Percentiles rank a stretch among this genome's conserved stretches.
Conservation (phyloP, 2,113 vertebrate species). For the Leptobrachium ailaonicum region DNA sequence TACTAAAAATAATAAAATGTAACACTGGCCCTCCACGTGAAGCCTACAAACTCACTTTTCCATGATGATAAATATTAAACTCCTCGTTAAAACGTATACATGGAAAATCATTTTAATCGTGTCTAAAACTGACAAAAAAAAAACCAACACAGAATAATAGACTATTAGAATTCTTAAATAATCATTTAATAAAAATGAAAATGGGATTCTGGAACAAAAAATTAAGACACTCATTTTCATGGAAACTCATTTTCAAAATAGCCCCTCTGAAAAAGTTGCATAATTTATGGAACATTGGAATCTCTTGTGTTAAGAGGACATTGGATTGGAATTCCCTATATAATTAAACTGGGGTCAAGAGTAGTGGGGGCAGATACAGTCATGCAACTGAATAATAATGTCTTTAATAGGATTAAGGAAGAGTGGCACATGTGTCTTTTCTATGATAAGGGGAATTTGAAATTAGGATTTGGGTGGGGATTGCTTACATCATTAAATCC, state of each 20-base stretch:
- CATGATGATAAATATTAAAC: too few relatives aligned
- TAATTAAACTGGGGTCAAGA: background rate
- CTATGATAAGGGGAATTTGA: background rate
- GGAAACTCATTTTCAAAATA: background rate
- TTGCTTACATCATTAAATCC: background rate
- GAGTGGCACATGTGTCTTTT: slow-evolving; percentile 11
- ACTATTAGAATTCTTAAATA: too few relatives aligned
- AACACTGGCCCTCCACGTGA: too few relatives aligned
- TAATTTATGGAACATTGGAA: background rate
- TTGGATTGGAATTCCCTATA: background rate
- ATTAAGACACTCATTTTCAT: too few relatives aligned
- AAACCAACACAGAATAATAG: too few relatives aligned
- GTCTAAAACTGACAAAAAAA: too few relatives aligned
- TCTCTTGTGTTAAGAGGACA: background rate
- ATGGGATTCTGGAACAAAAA: too few relatives aligned
- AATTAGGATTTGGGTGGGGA: slow-evolving; percentile 3
- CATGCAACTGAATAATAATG: background rate
- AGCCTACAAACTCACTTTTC: too few relatives aligned
- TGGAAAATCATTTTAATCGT: too few relatives aligned
- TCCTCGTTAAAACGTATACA: too few relatives aligned
- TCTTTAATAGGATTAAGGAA: background rate
- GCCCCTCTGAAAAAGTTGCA: background rate
- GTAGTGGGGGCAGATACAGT: background rate
- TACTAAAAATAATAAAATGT: too few relatives aligned
- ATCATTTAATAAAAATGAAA: too few relatives aligned